Evolutionary conservation across 2,888 invertebrate genomes (phyloP).

Genomic region (Lepidonotus clava): DNA sequence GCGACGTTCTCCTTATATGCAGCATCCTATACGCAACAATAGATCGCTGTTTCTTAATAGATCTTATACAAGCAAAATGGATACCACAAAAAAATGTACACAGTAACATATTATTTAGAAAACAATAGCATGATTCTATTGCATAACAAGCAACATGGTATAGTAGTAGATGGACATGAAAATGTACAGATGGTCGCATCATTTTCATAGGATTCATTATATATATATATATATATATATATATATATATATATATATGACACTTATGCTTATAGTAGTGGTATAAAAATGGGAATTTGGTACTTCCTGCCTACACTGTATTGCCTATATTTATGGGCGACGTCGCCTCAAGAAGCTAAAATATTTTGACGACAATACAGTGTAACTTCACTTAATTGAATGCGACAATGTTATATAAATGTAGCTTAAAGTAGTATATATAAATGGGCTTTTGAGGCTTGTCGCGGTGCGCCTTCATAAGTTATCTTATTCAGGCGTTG

Average conservation of each 20-base stretch:
- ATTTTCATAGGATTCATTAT: background rate
- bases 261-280: background rate
- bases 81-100: background rate
- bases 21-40: background rate
- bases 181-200: background rate
- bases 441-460: no score
- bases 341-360: no score
- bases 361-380: background rate
- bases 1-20: no score
- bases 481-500: no score
- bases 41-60: background rate
- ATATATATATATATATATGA: background rate
- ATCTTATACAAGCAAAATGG: background rate
- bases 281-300: background rate
- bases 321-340: no score
- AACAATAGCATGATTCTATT: background rate
- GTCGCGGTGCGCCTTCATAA: no score
- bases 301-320: no score
- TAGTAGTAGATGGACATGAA: background rate
- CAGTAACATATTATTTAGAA: background rate
- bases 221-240: background rate
- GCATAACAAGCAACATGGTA: background rate
- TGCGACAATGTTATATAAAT: background rate
- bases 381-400: background rate
- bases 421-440: background rate